Evolutionary conservation across 2,888 invertebrate genomes (phyloP), one percentile per base, ranked within the genome.

Genomic region (Homarus gammarus): DNA sequence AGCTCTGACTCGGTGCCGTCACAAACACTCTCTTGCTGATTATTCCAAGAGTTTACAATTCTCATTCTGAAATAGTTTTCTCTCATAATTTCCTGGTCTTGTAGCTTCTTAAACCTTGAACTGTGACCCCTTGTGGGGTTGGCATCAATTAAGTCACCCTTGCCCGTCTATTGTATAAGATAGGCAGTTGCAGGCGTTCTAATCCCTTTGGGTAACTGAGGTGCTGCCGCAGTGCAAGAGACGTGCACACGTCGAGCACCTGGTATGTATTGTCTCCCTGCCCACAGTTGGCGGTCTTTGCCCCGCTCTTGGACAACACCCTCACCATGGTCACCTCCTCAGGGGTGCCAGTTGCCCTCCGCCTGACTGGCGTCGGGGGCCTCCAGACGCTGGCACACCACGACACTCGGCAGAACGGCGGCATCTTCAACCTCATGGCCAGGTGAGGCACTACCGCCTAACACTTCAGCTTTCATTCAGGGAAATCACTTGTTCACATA

Each of bases 301-400:
- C 78, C 18, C 90, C 90, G 12, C 61, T 90, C 2, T 70, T 86
- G 61, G 90, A 90, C 84, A 84, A 87, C 61, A 87, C 78, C 61
- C 61, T 87, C 36, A 72, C 79, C 40, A 64, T 90, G 49, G 87
- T 78, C 36, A 87, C 87, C 84, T 27, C 70, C 36, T 78, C 78
- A n/a, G 90, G 90, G 15, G 78, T 84, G 64, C 90, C 90, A 18
- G 44, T 90, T 36, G 40, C 64, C 78, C 36, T 90, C 12, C 64
- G 61, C 12, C 22, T 82, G 15, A 73, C 61, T 31, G 81, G 73
- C 18, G 82, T 81, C 6, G 73, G 40, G n/a, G 81, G 81, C 3
- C 1, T 70, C n/a, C 70, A 87, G 44, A 10, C 73, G 6, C 22
- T 38, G 33, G 22, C 56, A 31, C 51, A 56, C 27, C 44, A 70